Base-by-base conservation (phyloP, 2,888 invertebrate genomes). In the Tachystola acroxantha region DNA sequence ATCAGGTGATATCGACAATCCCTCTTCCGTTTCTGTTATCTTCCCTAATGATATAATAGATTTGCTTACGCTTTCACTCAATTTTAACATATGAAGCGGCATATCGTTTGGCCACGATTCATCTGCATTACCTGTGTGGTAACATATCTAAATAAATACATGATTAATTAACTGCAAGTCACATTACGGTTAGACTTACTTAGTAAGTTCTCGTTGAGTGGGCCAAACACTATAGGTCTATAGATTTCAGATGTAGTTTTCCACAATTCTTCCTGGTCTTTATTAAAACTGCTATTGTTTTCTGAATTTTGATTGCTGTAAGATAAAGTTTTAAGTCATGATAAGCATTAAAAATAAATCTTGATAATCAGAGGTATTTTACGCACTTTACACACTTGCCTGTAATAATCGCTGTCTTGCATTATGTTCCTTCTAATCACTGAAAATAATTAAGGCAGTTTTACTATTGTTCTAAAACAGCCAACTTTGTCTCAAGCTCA, bases 51-150 rank as follows among this genome's bases (percentile, higher is more conserved):
- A 84, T 32, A 59, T 59, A 11, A 81, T 49, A 14, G 82, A 82
- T 50, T 70, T 77, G 42, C 55, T 68, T 20, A 71, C 66, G 49
- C 65, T 74, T 42, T 61, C 55, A 40, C 66, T 72, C 9, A 65
- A 45, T 57, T 66, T 79, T 7, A 67, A 27, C 26, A 40, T 14
- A 24, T 57, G 56, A 24, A 46, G 36, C 6, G 43, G 16, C 12
- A 66, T 46, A 36, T 73, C 56, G 32, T 44, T 46, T 9, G 84
- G 84, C 85, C 85, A 85, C 19, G 52, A 37, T 53, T 85, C 85
- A 45, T 85, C 80, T 25, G 64, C 77, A 28, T 64, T 46, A 55
- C 67, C 84, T 82, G 37, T 24, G 13, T 30, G 7, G 10, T 9
- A 10, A 14, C 11, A 19, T 16, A 31, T 20, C 7, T 26, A n/a